Evolutionary conservation across 2,797 vertebrate genomes (phyloP).

Genomic region (Lacerta viridis): DNA sequence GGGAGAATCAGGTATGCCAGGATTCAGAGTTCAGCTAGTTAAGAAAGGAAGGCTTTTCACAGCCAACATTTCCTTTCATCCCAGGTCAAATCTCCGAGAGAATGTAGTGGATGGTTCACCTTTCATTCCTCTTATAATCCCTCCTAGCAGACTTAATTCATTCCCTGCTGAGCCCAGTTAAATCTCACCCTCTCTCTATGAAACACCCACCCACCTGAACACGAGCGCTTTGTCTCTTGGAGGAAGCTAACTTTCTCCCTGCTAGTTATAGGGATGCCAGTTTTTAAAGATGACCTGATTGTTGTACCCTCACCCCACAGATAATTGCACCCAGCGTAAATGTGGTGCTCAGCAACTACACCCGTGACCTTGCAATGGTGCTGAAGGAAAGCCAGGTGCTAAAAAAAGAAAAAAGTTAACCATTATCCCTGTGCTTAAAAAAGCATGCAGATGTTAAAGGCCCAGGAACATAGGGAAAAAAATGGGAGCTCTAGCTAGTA

Average conservation of each 20-base stretch:
- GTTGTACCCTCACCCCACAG: background rate
- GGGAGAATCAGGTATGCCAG: conserved; percentile 17
- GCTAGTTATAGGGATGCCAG: background rate
- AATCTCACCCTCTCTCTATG: conserved; percentile 44
- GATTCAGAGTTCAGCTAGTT: conserved; percentile 22
- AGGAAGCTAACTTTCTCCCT: conserved; percentile 43
- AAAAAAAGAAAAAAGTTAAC: background rate
- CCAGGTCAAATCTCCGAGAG: conserved; percentile 51
- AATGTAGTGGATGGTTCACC: conserved; percentile 21
- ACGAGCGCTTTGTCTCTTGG: background rate
- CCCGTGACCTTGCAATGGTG: background rate
- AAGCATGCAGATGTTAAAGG: background rate
- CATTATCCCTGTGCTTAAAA: background rate
- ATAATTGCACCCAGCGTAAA: background rate
- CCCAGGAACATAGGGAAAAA: background rate
- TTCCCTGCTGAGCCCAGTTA: conserved; percentile 44
- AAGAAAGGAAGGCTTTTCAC: conserved; percentile 8
- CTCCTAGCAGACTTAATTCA: conserved; percentile 46
- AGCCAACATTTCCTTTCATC: conserved; percentile 43
- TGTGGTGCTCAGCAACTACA: background rate
- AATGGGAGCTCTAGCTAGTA: background rate
- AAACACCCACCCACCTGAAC: conserved; percentile 27
- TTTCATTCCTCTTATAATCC: conserved; percentile 35
- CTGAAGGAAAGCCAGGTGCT: background rate
- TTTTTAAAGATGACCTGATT: background rate